These are phyloP conservation scores for Parambassis ranga DNA, from an alignment of 2,797 vertebrate species.

Conservation along the genomic window DNA sequence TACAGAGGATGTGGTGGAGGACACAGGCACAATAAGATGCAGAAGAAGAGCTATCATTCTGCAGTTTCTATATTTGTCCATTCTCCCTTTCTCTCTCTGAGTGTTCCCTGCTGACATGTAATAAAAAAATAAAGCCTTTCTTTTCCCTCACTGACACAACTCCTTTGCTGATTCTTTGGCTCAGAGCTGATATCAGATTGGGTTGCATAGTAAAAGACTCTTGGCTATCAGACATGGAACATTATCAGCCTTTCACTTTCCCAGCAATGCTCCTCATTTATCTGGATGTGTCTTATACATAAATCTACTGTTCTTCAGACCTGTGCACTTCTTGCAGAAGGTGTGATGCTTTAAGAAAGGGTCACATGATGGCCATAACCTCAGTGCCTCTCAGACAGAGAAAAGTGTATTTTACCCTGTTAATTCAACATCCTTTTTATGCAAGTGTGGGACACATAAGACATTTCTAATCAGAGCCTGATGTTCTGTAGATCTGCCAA, in stretches of 20 bases:
- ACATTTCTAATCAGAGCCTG: constrained; percentile 44
- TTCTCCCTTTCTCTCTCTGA: constrained; percentile 24
- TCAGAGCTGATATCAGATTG: constrained; percentile 51
- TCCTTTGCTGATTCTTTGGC: constrained; percentile 41
- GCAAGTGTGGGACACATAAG: constrained; percentile 36
- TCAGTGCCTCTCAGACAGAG: constrained; percentile 11
- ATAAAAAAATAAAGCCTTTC: constrained; percentile 29
- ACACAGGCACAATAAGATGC: constrained; percentile 42
- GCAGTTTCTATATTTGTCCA: constrained; percentile 30
- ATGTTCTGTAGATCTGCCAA: constrained; percentile 40
- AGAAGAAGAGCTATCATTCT: constrained; percentile 18
- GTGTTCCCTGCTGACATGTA: constrained; percentile 34
- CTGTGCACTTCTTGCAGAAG: constrained; percentile 22
- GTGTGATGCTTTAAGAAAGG: constrained; percentile 26
- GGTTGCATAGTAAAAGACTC: constrained; percentile 47
- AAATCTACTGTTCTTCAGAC: constrained; percentile 44
- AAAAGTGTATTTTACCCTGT: constrained; percentile 5
- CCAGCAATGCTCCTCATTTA: constrained; percentile 47
- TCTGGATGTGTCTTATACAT: constrained; percentile 45
- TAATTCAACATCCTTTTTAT: constrained; percentile 36
- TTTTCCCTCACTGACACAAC: constrained; percentile 39
- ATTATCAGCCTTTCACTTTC: constrained; percentile 55
- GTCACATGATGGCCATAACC: constrained; percentile 43
- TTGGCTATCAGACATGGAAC: constrained; percentile 48
- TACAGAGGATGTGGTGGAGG: constrained; percentile 51